phyloP scores from a whole-genome alignment of 2,888 invertebrate species.

The Seira musarum region DNA sequence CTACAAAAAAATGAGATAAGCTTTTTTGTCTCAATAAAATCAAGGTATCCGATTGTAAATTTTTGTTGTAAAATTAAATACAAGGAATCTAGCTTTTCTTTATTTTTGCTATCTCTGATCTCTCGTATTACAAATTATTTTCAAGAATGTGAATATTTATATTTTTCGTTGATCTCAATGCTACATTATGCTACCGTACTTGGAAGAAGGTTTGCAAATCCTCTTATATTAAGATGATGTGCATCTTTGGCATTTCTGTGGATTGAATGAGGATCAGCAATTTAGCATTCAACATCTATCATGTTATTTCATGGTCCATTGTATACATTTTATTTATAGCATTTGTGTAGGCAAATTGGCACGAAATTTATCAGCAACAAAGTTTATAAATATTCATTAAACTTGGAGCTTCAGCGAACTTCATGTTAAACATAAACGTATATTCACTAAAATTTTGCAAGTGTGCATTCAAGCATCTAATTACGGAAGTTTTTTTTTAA shows the following conservation, averaged over 20 bases:
- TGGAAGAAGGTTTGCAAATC: slow-evolving; percentile 1
- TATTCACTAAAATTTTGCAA: not conserved
- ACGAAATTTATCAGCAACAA: not conserved
- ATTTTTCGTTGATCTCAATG: not conserved
- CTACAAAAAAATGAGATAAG: slow-evolving; percentile 31
- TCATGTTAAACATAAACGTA: too few relatives aligned
- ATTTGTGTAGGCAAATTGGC: slow-evolving; percentile 9
- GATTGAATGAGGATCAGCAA: too few relatives aligned
- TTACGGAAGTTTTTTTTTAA: slow-evolving; percentile 11
- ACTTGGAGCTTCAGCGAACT: not conserved
- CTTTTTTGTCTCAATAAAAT: slow-evolving; percentile 40
- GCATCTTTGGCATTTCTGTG: too few relatives aligned
- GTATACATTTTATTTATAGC: not conserved
- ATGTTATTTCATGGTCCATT: slow-evolving; percentile 5
- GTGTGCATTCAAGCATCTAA: slow-evolving; percentile 1
- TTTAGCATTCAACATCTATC: too few relatives aligned
- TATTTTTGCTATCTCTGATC: not conserved
- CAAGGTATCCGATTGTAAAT: slow-evolving; percentile 49
- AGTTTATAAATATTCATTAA: slow-evolving; percentile 6
- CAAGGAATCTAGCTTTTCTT: not conserved
- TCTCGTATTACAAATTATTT: not conserved
- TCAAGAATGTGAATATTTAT: not conserved
- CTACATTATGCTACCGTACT: slow-evolving; percentile 2
- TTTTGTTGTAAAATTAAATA: not conserved
- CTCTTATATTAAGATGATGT: too few relatives aligned